A percentile compares a stretch with the other conserved stretches of the same genome.
These are phyloP conservation scores for Mola mola DNA, from an alignment of 2,113 vertebrate species.

Conservation along the genomic window DNA sequence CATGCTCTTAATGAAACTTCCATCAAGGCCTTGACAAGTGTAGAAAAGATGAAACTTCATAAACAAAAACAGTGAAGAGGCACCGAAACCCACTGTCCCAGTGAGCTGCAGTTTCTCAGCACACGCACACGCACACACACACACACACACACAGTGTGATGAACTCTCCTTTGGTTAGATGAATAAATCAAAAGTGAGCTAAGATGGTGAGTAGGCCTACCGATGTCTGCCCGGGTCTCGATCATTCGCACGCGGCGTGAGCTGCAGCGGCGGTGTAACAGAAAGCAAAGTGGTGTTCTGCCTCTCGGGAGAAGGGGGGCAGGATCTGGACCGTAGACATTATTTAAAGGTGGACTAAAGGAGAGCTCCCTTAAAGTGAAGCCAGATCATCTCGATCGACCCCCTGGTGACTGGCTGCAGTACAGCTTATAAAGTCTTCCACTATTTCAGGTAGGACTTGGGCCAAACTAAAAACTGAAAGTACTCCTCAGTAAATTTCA, in stretches of 20 bases:
- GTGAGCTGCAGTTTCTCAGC: conserved; percentile 30
- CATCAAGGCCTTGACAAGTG: background rate
- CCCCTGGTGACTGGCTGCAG: no score
- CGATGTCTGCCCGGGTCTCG: conserved; percentile 14
- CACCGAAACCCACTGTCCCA: conserved; percentile 33
- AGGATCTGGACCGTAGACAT: no score
- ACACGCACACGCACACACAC: background rate
- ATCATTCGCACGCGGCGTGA: conserved; percentile 30
- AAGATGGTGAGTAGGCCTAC: no score
- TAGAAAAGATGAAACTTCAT: background rate
- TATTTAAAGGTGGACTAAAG: no score
- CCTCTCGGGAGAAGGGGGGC: conserved; percentile 20
- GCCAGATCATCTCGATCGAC: no score
- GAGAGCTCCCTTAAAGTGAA: no score
- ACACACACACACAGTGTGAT: conserved; percentile 11
- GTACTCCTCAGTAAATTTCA: no score
- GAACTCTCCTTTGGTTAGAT: conserved; percentile 50
- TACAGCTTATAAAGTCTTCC: no score
- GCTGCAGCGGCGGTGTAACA: conserved; percentile 55
- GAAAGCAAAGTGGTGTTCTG: conserved; percentile 73
- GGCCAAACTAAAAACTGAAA: no score
- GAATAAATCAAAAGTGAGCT: conserved; percentile 33
- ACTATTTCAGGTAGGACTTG: no score
- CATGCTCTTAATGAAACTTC: background rate
- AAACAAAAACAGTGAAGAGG: conserved; percentile 29